phyloP scores from a whole-genome alignment of 2,113 vertebrate genomes.

The Nyctereutes procyonoides region DNA sequence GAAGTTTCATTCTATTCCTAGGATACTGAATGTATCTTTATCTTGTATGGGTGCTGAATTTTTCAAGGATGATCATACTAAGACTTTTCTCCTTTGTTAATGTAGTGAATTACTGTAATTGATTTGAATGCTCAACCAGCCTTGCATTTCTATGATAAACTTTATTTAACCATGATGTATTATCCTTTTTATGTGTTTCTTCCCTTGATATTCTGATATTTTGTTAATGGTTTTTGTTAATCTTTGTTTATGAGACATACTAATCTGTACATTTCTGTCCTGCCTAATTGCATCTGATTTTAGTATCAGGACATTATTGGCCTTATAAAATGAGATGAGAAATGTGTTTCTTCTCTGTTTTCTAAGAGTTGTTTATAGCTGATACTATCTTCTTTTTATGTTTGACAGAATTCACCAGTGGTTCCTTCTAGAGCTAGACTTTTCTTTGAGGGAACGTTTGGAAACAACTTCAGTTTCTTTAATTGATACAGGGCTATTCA shows the following conservation, averaged over 20 bases:
- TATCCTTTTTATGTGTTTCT: conserved; percentile 8
- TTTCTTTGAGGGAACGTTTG: not conserved
- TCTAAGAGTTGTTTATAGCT: not conserved
- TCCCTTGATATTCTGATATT: not conserved
- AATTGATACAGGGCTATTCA: not conserved
- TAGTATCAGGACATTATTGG: not conserved
- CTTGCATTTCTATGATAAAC: conserved; percentile 20
- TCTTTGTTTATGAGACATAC: not conserved
- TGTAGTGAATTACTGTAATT: not conserved
- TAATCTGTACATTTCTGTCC: not conserved
- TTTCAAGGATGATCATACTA: not conserved
- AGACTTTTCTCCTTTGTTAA: not conserved
- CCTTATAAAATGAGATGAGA: not conserved
- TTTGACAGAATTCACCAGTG: not conserved
- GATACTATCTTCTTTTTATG: not conserved
- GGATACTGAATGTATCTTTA: not conserved
- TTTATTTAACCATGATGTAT: not conserved
- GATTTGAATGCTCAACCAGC: not conserved
- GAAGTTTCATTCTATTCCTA: not conserved
- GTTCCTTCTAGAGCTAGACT: not conserved
- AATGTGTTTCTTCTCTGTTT: not conserved
- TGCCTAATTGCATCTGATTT: not conserved
- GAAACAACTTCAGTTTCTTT: not conserved
- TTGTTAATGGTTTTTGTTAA: not conserved
- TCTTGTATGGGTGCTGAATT: not conserved